Evolutionary conservation across 2,888 invertebrate species (phyloP), one percentile per base, ranked within the genome.

Genomic region (Standfussiana lucernea): DNA sequence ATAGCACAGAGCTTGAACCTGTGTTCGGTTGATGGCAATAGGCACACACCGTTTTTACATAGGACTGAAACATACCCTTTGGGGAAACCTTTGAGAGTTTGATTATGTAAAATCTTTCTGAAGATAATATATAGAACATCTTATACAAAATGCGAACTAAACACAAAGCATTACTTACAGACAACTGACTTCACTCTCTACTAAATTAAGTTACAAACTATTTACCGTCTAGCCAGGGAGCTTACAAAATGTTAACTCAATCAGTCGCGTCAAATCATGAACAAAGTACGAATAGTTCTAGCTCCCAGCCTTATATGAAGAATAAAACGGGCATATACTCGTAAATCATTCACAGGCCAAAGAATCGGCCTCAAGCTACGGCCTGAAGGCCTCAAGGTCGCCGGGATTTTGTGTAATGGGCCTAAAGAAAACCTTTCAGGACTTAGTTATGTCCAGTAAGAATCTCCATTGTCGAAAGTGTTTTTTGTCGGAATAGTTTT

Each of bases 281-380:
- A 76, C 77, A 61, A 35, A 61, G 10, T 61, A 21, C 61, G 65
- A 72, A 65, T 72, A 79, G 32, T 68, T 75, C 28, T 24, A 61
- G 42, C n/a, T 53, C 40, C 42, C 42, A 53, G 53, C 32, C 47
- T 42, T 35, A 40, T 87, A 88, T 89, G 88, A 89, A 88, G 88
- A 89, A 90, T 90, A 90, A 88, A 89, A 91, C 75, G 73, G 83
- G 59, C 59, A 80, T 80, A 87, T 45, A 40, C 77, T 76, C 80
- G 70, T 91, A 91, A 90, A 91, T 91, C 90, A 90, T 91, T 91
- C 86, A 89, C 91, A 91, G 89, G 86, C 90, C 85, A 86, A 84
- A 86, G 88, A 88, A 86, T 88, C 76, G 84, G 82, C 80, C 75
- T 71, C 80, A 62, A 69, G 81, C 74, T 75, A 42, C 47, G 77